Evolutionary conservation across 2,888 invertebrate species (phyloP), one percentile per base, ranked within the genome.

Genomic region (Omphaloscelis lunosa): DNA sequence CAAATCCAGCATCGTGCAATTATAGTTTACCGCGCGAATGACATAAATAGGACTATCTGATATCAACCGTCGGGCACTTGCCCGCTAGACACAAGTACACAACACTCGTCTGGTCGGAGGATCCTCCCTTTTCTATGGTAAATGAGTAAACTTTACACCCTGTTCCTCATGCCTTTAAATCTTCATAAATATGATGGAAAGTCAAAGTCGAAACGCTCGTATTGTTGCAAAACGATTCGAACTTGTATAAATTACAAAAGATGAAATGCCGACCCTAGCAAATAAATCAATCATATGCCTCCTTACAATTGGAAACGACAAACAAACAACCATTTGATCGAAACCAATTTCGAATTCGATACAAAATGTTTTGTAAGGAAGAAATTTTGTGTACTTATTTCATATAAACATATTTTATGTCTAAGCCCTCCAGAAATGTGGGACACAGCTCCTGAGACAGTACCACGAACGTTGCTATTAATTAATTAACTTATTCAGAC

Each of bases 401-500:
- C 17, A 58, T 58, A 27, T 58, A 6, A 56, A 78, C 61, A 72
- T 68, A 80, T 65, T 80, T 76, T 39, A 75, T 68, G 51, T 51
- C 51, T 51, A 11, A 79, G 76, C 29, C 63, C 69, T 66, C 6
- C 48, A 78, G 59, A 75, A 80, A 78, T 29, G 72, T 73, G 61
- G 17, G 27, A 62, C 74, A 75, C 34, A 65, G 70, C 45, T 67
- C 59, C 34, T 39, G 41, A 76, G 72, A 27, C 59, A 77, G 70
- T 67, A 53, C 48, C 59, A 71, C 45, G 15, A 75, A 59, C 56
- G 45, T 82, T 77, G 45, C 41, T 39, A 56, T 70, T 86, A 75
- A 86, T 86, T 86, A 86, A 88, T 88, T 88, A 86, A 86, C 77
- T 86, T 82, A 77, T 77, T 78, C 80, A 66, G 66, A 66, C 75